Conservation (phyloP, 2,888 invertebrate species). For the Thelaira solivaga region DNA sequence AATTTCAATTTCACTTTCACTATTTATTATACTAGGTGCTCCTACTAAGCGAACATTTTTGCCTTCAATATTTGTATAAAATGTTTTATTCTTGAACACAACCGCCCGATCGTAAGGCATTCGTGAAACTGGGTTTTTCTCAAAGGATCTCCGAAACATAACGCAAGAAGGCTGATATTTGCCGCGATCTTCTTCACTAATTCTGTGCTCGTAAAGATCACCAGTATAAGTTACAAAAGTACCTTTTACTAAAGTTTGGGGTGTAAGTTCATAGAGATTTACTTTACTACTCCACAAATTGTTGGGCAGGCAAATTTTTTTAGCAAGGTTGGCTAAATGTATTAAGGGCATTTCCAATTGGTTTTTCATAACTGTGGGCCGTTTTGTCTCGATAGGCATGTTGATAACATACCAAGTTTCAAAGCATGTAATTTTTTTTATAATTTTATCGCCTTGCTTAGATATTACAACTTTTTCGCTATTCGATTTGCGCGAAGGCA, state of each 20-base stretch:
- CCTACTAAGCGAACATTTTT: slow-evolving; percentile 76
- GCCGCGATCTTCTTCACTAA: slow-evolving; percentile 73
- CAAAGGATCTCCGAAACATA: slow-evolving; percentile 73
- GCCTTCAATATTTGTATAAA: slow-evolving; percentile 76
- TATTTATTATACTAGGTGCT: slow-evolving; percentile 73
- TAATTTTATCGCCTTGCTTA: slow-evolving; percentile 74
- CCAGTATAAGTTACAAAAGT: slow-evolving; percentile 72
- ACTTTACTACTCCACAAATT: slow-evolving; percentile 75
- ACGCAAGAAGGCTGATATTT: slow-evolving; percentile 76
- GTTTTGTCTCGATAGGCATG: slow-evolving; percentile 66
- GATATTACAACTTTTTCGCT: slow-evolving; percentile 73
- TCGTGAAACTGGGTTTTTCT: slow-evolving; percentile 68
- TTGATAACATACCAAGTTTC: slow-evolving; percentile 77
- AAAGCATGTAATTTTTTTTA: slow-evolving; percentile 77
- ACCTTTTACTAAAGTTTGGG: slow-evolving; percentile 67
- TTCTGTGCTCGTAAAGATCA: slow-evolving; percentile 73
- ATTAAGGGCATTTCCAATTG: slow-evolving; percentile 73
- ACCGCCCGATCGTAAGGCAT: slow-evolving; percentile 77
- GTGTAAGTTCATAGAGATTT: slow-evolving; percentile 72
- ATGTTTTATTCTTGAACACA: slow-evolving; percentile 76
- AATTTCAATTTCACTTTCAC: slow-evolving; percentile 74
- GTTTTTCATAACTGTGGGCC: slow-evolving; percentile 68
- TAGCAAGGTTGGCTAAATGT: slow-evolving; percentile 72
- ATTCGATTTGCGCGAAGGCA: slow-evolving; percentile 64
- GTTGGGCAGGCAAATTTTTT: slow-evolving; percentile 71